Evolutionary conservation across 1,140 invertebrate species (phyloP).

Genomic region (Brachionus rubens): DNA sequence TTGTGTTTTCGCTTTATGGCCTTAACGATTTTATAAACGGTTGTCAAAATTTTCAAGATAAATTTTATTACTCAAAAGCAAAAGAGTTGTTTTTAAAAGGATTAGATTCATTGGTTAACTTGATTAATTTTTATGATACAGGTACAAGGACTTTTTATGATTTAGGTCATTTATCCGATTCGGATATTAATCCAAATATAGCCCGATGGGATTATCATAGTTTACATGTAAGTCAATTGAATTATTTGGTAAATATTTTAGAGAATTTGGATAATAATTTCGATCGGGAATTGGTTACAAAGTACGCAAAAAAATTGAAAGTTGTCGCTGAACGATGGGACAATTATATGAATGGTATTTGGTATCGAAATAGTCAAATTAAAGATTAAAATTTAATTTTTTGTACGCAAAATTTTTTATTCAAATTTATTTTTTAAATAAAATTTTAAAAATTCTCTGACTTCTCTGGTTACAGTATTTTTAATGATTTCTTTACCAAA

Average conservation of each 20-base stretch:
- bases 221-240: conserved; percentile 91
- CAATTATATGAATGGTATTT: conserved; percentile 89
- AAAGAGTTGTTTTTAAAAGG: conserved; percentile 75
- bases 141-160: conserved; percentile 95
- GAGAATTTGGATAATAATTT: conserved; percentile 63
- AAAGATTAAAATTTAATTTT: background rate
- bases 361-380: conserved; percentile 78
- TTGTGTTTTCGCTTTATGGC: conserved; percentile 94
- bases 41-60: background rate
- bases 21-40: conserved; percentile 75
- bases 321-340: conserved; percentile 87
- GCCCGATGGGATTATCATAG: conserved; percentile 94
- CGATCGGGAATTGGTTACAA: background rate
- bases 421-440: background rate
- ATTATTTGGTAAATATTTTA: conserved; percentile 81
- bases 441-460: background rate
- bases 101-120: conserved; percentile 79
- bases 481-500: no score
- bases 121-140: conserved; percentile 88
- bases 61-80: conserved; percentile 45
- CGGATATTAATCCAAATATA: conserved; percentile 78
- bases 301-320: conserved; percentile 68
- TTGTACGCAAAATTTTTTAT: no score
- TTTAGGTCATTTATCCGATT: conserved; percentile 80
- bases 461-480: no score